Evolutionary conservation across 2,797 vertebrate species (phyloP).

Genomic region (Ataeniobius toweri): DNA sequence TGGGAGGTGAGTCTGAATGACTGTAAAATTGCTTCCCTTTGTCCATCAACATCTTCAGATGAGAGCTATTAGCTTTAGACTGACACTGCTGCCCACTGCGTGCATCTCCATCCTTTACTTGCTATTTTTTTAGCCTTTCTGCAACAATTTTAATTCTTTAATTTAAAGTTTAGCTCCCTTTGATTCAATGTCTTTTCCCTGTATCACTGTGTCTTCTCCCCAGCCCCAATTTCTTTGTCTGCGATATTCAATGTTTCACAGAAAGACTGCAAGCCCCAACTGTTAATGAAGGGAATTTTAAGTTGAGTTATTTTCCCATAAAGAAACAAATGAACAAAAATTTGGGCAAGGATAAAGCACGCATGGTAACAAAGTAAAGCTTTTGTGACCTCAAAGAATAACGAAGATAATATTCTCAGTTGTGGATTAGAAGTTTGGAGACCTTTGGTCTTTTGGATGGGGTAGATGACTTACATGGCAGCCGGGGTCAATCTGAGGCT

Average conservation of each 20-base stretch:
- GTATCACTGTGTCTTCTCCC: conserved; percentile 35
- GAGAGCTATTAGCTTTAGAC: conserved; percentile 79
- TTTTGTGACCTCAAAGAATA: conserved; percentile 31
- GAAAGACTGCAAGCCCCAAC: conserved; percentile 25
- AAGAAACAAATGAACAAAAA: conserved; percentile 31
- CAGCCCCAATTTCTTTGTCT: neutral
- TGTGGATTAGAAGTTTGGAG: conserved; percentile 63
- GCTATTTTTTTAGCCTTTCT: conserved; percentile 38
- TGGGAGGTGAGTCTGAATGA: conserved; percentile 66
- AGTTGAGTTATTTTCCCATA: conserved; percentile 32
- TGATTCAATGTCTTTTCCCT: conserved; percentile 30
- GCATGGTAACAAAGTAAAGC: conserved; percentile 29
- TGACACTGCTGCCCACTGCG: conserved; percentile 52
- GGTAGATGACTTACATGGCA: conserved; percentile 34
- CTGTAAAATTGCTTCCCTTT: conserved; percentile 73
- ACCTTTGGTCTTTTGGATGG: conserved; percentile 55
- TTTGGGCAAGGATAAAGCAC: conserved; percentile 16
- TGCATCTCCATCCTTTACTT: conserved; percentile 52
- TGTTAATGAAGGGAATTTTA: conserved; percentile 16
- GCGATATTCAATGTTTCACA: conserved; percentile 6
- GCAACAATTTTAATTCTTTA: conserved; percentile 37
- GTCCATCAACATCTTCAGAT: conserved; percentile 80
- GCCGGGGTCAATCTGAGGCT: conserved; percentile 50
- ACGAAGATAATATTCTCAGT: conserved; percentile 55
- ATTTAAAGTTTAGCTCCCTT: conserved; percentile 33